Percentiles rank a stretch among this genome's conserved stretches.
Conservation (phyloP, 2,113 vertebrate genomes). For the Gymnarchus niloticus region DNA sequence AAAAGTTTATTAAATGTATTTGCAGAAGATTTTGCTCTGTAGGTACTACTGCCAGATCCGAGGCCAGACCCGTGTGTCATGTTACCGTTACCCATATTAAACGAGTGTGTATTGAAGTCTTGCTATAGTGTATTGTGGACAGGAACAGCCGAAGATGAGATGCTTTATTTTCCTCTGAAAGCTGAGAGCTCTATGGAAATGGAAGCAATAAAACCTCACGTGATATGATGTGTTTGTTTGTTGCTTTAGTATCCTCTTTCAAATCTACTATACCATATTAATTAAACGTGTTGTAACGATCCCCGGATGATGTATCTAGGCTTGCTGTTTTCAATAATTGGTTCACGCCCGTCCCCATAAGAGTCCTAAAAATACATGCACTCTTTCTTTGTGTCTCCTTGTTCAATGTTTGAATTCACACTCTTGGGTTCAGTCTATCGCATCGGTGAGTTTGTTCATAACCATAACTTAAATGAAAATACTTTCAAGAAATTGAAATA, state of each 20-base stretch:
- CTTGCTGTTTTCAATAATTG: neutral
- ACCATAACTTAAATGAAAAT: no score
- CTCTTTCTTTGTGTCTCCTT: neutral
- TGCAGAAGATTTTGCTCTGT: neutral
- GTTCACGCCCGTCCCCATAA: neutral
- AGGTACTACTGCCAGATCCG: neutral
- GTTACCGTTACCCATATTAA: neutral
- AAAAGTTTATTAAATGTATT: neutral
- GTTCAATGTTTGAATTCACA: neutral
- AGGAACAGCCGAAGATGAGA: neutral
- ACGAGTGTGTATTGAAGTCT: neutral
- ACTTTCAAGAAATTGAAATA: no score
- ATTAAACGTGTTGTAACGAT: neutral
- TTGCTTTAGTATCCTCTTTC: neutral
- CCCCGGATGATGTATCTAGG: neutral
- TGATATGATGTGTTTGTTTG: neutral
- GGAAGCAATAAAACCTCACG: constrained; percentile 22
- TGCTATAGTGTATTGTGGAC: neutral
- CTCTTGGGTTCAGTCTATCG: neutral
- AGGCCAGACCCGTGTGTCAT: neutral
- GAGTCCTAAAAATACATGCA: neutral
- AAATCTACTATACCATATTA: neutral
- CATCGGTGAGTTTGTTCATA: neutral
- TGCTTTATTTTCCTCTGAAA: constrained; percentile 11
- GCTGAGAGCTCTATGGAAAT: constrained; percentile 18